Conservation (phyloP, 2,113 vertebrate genomes). For the Condylura cristata region DNA sequence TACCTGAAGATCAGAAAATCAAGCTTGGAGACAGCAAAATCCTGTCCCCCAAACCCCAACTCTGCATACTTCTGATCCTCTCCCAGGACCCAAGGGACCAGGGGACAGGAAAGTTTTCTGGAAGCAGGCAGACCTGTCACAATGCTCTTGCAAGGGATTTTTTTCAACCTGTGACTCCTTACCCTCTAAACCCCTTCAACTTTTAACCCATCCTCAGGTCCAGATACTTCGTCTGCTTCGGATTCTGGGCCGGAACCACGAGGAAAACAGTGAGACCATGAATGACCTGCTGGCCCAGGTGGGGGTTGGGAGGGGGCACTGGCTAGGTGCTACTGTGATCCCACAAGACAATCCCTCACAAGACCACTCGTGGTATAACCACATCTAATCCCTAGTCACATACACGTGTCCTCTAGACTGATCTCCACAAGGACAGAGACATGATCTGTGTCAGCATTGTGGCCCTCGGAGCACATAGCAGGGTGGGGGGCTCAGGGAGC, state of each 20-base stretch:
- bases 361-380: background rate
- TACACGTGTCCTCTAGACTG: background rate
- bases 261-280: constrained; percentile 90
- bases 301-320: background rate
- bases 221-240: constrained; percentile 90
- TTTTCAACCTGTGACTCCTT: background rate
- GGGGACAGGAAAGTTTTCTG: background rate
- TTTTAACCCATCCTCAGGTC: constrained; percentile 72
- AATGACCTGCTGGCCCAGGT: constrained; percentile 95
- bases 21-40: background rate
- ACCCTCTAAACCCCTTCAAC: background rate
- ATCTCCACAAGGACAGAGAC: background rate
- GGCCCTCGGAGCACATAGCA: background rate
- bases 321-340: background rate
- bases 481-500: background rate
- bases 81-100: background rate
- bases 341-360: background rate
- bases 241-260: constrained; percentile 90
- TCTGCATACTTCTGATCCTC: background rate
- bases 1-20: constrained; percentile 6
- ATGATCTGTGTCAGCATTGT: background rate
- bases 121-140: background rate
- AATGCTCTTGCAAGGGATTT: background rate
- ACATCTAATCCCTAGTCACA: rapidly evolving
- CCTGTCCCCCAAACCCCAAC: background rate